A percentile compares a stretch with the other conserved stretches of the same genome.
Evolutionary conservation across 2,888 invertebrate species (phyloP).

Genomic region (Hypena proboscidalis): DNA sequence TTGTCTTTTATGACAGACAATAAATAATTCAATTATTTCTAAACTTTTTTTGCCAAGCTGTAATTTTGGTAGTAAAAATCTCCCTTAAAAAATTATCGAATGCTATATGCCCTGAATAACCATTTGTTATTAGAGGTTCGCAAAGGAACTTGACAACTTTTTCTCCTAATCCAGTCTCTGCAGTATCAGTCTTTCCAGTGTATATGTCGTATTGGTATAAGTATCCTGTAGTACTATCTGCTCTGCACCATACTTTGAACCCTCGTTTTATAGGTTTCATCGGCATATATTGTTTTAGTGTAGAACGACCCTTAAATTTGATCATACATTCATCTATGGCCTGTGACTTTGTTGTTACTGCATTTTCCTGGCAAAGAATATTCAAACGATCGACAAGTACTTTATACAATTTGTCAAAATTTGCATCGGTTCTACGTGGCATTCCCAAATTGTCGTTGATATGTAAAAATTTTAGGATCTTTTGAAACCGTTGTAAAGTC

Average conservation of each 20-base stretch:
- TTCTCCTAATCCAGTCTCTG: conserved; percentile 14
- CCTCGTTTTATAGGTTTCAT: conserved; percentile 30
- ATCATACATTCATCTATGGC: conserved; percentile 34
- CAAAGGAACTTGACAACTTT: conserved; percentile 17
- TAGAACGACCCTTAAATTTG: conserved; percentile 30
- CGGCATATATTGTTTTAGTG: conserved; percentile 31
- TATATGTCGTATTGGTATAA: conserved; percentile 23
- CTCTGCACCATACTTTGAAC: conserved; percentile 25
- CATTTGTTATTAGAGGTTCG: conserved; percentile 13
- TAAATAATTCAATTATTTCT: too few species aligned
- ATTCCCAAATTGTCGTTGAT: conserved; percentile 21
- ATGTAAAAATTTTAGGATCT: conserved; percentile 21
- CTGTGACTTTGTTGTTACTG: conserved; percentile 18
- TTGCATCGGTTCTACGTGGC: conserved; percentile 14
- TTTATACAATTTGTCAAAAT: conserved; percentile 27
- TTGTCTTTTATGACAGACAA: too few species aligned
- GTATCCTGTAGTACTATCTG: conserved; percentile 25
- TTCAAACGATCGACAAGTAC: conserved; percentile 16
- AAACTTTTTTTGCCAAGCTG: too few species aligned
- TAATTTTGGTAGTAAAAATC: neutral
- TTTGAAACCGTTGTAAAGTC: conserved; percentile 22
- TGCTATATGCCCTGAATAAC: neutral
- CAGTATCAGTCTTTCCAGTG: conserved; percentile 18
- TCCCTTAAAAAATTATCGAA: neutral
- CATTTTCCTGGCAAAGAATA: conserved; percentile 15